These are phyloP conservation scores for Austrolebias charrua DNA, from an alignment of 2,797 vertebrate genomes.

Conservation along the genomic window DNA sequence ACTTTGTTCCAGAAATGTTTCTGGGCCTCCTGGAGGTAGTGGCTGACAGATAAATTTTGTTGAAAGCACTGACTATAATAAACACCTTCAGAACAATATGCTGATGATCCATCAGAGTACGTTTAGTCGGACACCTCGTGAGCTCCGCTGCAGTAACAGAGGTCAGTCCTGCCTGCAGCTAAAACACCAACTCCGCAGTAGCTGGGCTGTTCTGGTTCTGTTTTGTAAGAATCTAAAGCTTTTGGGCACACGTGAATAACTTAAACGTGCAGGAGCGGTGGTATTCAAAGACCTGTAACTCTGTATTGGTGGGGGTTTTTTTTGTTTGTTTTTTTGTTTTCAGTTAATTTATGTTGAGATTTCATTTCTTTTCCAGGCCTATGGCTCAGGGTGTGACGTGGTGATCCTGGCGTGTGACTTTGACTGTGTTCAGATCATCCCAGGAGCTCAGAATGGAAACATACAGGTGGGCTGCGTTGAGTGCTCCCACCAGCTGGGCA, in stretches of 20 bases:
- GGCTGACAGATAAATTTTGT: neutral
- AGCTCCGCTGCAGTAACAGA: neutral
- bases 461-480: slow-evolving; percentile 99
- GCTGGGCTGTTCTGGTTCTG: too few relatives aligned
- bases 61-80: too few relatives aligned
- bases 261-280: neutral
- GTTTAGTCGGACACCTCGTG: neutral
- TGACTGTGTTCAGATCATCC: slow-evolving; percentile 98
- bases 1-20: neutral
- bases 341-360: slow-evolving; percentile 1
- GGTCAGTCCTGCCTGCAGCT: neutral
- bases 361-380: slow-evolving; percentile 80
- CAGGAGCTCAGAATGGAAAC: slow-evolving; percentile 98
- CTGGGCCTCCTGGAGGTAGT: neutral
- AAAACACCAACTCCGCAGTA: neutral
- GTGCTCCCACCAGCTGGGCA: slow-evolving; percentile 93
- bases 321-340: slow-evolving; percentile 6
- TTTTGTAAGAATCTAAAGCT: too few relatives aligned
- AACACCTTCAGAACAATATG: neutral
- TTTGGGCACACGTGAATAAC: too few relatives aligned
- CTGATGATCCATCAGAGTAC: neutral
- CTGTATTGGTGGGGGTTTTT: neutral
- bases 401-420: slow-evolving; percentile 97
- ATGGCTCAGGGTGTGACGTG: slow-evolving; percentile 97
- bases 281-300: neutral